Percentiles rank a stretch among this genome's conserved stretches.
These are phyloP conservation scores for Acipenser ruthenus DNA, from an alignment of 2,797 vertebrate genomes.

Conservation along the genomic window DNA sequence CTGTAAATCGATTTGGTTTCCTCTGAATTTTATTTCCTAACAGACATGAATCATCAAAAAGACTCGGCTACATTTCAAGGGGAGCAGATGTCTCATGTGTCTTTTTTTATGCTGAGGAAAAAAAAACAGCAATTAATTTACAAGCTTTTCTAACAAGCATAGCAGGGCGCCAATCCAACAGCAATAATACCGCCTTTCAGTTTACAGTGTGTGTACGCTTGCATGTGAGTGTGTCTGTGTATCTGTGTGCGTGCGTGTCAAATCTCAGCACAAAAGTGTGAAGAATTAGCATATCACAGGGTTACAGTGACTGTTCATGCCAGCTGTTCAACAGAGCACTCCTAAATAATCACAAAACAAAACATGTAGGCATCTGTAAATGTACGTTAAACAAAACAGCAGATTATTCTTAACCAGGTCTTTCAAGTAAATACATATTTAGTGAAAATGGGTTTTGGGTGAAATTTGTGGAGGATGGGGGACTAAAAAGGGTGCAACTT, in stretches of 20 bases:
- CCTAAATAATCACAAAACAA: too few relatives aligned
- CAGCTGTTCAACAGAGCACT: not conserved
- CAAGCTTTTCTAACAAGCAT: slow-evolving; percentile 22
- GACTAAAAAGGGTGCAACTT: too few relatives aligned
- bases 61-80: slow-evolving; percentile 11
- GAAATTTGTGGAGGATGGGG: too few relatives aligned
- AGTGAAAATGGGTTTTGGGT: too few relatives aligned
- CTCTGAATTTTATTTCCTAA: slow-evolving; percentile 14
- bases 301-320: not conserved
- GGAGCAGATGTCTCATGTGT: slow-evolving; percentile 14
- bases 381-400: too few relatives aligned
- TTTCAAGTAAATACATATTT: too few relatives aligned
- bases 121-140: slow-evolving; percentile 21
- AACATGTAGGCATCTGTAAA: too few relatives aligned
- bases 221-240: not conserved
- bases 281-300: not conserved
- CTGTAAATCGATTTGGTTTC: not conserved
- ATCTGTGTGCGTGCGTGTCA: not conserved
- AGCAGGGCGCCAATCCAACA: slow-evolving; percentile 9
- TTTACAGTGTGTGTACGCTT: not conserved
- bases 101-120: slow-evolving; percentile 15
- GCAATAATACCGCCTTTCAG: not conserved
- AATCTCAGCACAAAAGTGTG: not conserved
- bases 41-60: slow-evolving; percentile 1
- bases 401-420: too few relatives aligned